A percentile compares a stretch with the other conserved stretches of the same genome.
Evolutionary conservation across 2,113 vertebrate genomes (phyloP).

Genomic region (Bucco capensis): DNA sequence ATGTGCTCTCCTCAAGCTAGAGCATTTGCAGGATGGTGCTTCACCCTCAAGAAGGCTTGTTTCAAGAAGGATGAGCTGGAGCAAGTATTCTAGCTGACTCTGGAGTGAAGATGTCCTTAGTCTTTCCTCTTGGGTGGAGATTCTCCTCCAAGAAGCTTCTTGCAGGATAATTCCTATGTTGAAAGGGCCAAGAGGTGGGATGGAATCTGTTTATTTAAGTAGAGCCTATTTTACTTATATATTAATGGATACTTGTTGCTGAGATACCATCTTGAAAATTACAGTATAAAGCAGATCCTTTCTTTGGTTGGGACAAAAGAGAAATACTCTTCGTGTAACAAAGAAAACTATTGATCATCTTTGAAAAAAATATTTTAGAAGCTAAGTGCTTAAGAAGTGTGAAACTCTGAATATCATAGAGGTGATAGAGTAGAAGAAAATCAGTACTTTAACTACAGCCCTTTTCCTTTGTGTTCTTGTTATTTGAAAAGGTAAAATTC

Average conservation of each 20-base stretch:
- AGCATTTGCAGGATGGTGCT: not conserved
- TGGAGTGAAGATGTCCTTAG: not conserved
- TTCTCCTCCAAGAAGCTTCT: not conserved
- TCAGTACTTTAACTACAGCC: not conserved
- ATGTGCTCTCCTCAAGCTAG: not conserved
- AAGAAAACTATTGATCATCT: not conserved
- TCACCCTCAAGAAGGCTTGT: not conserved
- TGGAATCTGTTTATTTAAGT: not conserved
- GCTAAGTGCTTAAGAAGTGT: not conserved
- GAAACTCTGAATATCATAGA: not conserved
- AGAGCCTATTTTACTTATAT: not conserved
- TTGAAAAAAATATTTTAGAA: not conserved
- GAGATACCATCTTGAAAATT: conserved; percentile 31
- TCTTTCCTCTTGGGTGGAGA: not conserved
- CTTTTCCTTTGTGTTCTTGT: not conserved
- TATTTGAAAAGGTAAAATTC: not conserved
- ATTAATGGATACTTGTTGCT: conserved; percentile 32
- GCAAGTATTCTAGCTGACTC: rapidly evolving
- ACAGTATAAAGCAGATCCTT: not conserved
- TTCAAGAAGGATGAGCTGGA: not conserved
- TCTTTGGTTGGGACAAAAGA: conserved; percentile 2
- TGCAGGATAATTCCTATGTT: rapidly evolving
- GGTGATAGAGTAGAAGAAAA: not conserved
- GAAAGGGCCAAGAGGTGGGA: not conserved
- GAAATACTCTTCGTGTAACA: not conserved